phyloP scores from a whole-genome alignment of 30 jellyfish, hydroid and myxozoan genomes.

The Sanderia malayensis region DNA sequence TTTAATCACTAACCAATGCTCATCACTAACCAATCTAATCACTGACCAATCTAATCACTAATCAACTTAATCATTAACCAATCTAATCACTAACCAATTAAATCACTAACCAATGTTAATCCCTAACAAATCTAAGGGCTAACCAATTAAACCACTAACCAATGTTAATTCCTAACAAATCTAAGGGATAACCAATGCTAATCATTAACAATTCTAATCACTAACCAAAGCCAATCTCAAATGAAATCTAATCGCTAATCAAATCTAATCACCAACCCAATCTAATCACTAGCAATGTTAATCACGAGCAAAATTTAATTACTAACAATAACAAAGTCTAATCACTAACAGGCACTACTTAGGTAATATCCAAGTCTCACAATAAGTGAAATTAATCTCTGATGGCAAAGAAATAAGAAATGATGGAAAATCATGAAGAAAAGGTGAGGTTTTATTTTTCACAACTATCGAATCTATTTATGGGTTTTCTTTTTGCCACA shows the following conservation, averaged over 20 bases:
- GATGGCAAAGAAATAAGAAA: too few species aligned
- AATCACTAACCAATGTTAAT: not conserved
- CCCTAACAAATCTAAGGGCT: not conserved
- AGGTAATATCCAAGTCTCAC: too few species aligned
- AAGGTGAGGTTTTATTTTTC: too few species aligned
- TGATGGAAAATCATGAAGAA: too few species aligned
- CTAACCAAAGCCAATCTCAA: not conserved
- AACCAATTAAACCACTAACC: not conserved
- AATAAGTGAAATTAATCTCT: too few species aligned
- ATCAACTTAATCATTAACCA: slow-evolving; percentile 5
- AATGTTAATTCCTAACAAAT: not conserved
- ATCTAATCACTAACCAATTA: not conserved
- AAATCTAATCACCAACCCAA: not conserved
- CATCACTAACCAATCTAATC: not conserved
- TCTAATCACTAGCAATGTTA: not conserved
- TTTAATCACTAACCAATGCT: not conserved
- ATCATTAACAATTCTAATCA: not conserved
- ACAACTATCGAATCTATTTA: too few species aligned
- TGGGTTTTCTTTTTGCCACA: too few species aligned
- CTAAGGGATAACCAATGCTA: too few species aligned
- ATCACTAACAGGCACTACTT: too few species aligned
- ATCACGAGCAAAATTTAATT: not conserved
- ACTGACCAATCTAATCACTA: not conserved
- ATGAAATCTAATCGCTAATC: not conserved
- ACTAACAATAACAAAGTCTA: not conserved